Conservation (phyloP, 2,797 vertebrate species). For the Leptoclinus maculatus region DNA sequence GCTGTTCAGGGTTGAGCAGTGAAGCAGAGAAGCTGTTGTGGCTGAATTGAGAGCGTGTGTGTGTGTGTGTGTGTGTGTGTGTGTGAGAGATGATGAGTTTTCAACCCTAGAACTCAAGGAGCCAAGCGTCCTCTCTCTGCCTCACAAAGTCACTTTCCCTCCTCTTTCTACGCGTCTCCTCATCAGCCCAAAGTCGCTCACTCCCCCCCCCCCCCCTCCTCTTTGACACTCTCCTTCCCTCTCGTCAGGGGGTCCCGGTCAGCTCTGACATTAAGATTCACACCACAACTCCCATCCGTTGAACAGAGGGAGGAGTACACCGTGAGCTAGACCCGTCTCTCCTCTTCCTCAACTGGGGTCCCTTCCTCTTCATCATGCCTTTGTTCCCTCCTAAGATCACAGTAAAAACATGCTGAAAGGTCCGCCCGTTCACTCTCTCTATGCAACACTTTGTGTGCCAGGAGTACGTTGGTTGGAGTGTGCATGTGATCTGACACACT, state of each 20-base stretch:
- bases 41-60: slow-evolving; percentile 16
- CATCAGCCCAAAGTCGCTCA: slow-evolving; percentile 48
- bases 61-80: too few species aligned
- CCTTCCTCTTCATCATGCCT: not conserved
- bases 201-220: slow-evolving; percentile 9
- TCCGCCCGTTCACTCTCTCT: not conserved
- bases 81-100: slow-evolving; percentile 72
- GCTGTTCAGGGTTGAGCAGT: slow-evolving; percentile 79
- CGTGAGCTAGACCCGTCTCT: slow-evolving; percentile 12
- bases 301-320: slow-evolving; percentile 9
- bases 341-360: not conserved
- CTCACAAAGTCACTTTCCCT: slow-evolving; percentile 73
- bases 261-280: slow-evolving; percentile 57
- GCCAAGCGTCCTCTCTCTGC: slow-evolving; percentile 52
- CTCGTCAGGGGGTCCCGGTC: slow-evolving; percentile 63
- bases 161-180: slow-evolving; percentile 30
- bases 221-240: slow-evolving; percentile 28
- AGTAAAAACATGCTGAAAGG: slow-evolving; percentile 3
- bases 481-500: slow-evolving; percentile 39
- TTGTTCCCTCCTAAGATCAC: not conserved
- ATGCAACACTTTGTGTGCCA: not conserved
- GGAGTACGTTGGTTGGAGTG: slow-evolving; percentile 6
- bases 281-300: slow-evolving; percentile 37
- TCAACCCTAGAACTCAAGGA: slow-evolving; percentile 59
- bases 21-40: slow-evolving; percentile 75